Evolutionary conservation across 2,888 invertebrate species (phyloP).

Genomic region (Blomia tropicalis): DNA sequence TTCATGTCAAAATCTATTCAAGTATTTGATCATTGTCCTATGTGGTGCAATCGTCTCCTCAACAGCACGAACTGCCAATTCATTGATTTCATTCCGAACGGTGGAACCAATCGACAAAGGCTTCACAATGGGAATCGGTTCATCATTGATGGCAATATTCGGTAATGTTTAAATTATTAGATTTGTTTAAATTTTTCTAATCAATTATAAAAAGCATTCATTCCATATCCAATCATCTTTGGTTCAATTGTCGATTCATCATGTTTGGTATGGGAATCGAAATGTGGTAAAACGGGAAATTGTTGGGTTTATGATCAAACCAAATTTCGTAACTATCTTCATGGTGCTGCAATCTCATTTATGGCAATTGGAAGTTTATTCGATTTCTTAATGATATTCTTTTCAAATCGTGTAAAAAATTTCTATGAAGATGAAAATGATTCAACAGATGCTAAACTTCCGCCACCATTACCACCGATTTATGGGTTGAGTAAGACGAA

Average conservation of each 20-base stretch:
- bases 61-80: conserved; percentile 26
- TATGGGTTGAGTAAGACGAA: too few species aligned
- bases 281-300: conserved; percentile 28
- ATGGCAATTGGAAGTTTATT: conserved; percentile 25
- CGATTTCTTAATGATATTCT: conserved; percentile 27
- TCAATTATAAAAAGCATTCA: not conserved
- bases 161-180: conserved; percentile 25
- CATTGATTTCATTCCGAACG: conserved; percentile 22
- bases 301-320: conserved; percentile 31
- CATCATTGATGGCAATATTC: conserved; percentile 27
- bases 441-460: too few species aligned
- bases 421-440: conserved; percentile 28
- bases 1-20: conserved; percentile 35
- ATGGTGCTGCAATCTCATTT: conserved; percentile 27
- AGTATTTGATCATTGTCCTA: conserved; percentile 26
- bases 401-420: conserved; percentile 26
- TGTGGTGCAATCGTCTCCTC: conserved; percentile 27
- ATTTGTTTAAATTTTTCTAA: not conserved
- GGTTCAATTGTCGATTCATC: conserved; percentile 3
- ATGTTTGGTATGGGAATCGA: conserved; percentile 1
- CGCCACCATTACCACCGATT: too few species aligned
- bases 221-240: not conserved
- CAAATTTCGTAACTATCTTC: conserved; percentile 28
- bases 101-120: conserved; percentile 30
- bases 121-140: conserved; percentile 28